Base-by-base conservation (phyloP, 92 coral and sea anemone genomes). In the Heliopora coerulea region DNA sequence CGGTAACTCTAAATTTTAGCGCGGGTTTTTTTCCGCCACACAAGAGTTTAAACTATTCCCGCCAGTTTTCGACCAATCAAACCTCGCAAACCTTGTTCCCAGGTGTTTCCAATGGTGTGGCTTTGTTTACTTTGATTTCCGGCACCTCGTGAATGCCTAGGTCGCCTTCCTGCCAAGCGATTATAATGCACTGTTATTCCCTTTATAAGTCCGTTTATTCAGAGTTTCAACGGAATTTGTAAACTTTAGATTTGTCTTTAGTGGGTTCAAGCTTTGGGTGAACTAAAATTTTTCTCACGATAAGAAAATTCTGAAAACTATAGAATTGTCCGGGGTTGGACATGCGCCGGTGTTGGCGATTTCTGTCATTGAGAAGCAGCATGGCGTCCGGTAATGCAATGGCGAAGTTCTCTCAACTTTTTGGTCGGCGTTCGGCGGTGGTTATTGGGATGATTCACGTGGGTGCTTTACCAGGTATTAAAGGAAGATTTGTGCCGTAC, bases 391-490 rank as follows among this genome's bases (percentile, higher is more conserved):
- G 74, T 27, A 84, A 60, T 74, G 83, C 93, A 17, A 32, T 83
- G 9, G 63, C 91, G 19, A 87, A 72, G 72, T 95, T 95, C 70
- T 80, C 88, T 49, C 64, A 87, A 3, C 58, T 95, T 31, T 95
- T 95, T 84, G 89, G 96, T n/a, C 86, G 99, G 46, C 88, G 86
- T 40, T 87, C 96, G 12, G 87, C 96, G 12, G 96, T 90, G 11
- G 83, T 95, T 2, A 90, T 95, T 9, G 99, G 99, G 39, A 95
- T 95, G 99, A 95, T 95, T 67, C 99, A 95, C 80, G 99, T 95
- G 0, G 89, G 90, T 30, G 96, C 99, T 60, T 78, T 95, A 32
- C 99, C 99, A 81, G 99, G 99, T 95, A 88, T 72, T 26, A 20
- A 18, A 28, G 13, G 14, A 37, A 37, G 12, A 12, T 5, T 37